Percentiles rank a stretch among this genome's conserved stretches.
Evolutionary conservation across 2,888 invertebrate genomes (phyloP).

Genomic region (Ethmia dodecea): DNA sequence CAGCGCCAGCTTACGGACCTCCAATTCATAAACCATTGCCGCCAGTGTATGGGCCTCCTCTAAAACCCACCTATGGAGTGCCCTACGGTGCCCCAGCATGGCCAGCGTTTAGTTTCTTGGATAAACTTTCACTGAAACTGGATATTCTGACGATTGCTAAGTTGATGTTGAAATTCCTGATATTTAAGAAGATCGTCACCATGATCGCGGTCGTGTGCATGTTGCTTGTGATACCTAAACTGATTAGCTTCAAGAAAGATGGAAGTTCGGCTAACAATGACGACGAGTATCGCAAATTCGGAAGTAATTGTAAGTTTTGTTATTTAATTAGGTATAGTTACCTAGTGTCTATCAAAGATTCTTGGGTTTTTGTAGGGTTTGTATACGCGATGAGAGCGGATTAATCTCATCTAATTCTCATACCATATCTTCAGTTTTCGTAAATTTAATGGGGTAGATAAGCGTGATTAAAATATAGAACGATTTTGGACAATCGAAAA

Average conservation of each 20-base stretch:
- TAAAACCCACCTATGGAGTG: constrained; percentile 67
- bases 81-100: constrained; percentile 80
- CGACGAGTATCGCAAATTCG: constrained; percentile 52
- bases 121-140: constrained; percentile 83
- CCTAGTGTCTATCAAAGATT: too few relatives aligned
- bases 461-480: too few relatives aligned
- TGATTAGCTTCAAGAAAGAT: constrained; percentile 71
- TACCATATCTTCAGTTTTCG: too few relatives aligned
- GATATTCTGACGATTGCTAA: constrained; percentile 85
- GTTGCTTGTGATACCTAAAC: constrained; percentile 85
- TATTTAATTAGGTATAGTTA: too few relatives aligned
- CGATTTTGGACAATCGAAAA: too few relatives aligned
- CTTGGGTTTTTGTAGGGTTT: too few relatives aligned
- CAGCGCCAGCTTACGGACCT: constrained; percentile 53
- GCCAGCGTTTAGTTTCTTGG: constrained; percentile 73
- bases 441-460: too few relatives aligned
- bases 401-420: too few relatives aligned
- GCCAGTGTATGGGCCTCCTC: constrained; percentile 60
- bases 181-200: constrained; percentile 89
- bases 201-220: constrained; percentile 87
- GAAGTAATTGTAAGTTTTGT: constrained; percentile 40
- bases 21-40: constrained; percentile 46
- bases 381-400: too few relatives aligned
- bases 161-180: constrained; percentile 84
- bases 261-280: constrained; percentile 41